Percentiles rank a stretch among this genome's conserved stretches.
Conservation (phyloP, 1,140 invertebrate genomes). For the Drosophila teissieri region DNA sequence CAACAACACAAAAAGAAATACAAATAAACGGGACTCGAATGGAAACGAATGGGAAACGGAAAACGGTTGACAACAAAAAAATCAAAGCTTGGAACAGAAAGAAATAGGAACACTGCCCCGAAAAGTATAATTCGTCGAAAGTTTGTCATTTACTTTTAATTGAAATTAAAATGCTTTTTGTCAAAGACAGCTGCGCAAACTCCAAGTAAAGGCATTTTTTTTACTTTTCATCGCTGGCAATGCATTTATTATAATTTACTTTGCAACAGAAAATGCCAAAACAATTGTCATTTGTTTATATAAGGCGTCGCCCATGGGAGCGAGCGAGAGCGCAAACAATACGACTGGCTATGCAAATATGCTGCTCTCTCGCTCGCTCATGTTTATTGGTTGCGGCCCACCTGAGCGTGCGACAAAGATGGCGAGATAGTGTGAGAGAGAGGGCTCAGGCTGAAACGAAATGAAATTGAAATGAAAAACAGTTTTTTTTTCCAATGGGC, state of each 20-base stretch:
- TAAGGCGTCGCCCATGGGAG: constrained; percentile 67
- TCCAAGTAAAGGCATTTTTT: constrained; percentile 45
- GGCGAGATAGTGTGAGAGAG: constrained; percentile 30
- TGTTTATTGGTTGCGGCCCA: constrained; percentile 84
- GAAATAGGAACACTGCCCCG: constrained; percentile 28
- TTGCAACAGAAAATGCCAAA: constrained; percentile 76
- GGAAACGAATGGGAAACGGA: constrained; percentile 79
- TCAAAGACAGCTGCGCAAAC: constrained; percentile 74
- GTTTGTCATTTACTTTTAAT: constrained; percentile 83
- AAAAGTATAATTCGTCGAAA: constrained; percentile 73
- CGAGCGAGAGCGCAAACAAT: constrained; percentile 58
- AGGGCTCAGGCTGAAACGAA: constrained; percentile 68
- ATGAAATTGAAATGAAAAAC: constrained; percentile 82
- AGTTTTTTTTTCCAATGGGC: constrained; percentile 19
- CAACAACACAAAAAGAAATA: constrained; percentile 64
- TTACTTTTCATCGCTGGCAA: constrained; percentile 35
- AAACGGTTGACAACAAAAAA: constrained; percentile 72
- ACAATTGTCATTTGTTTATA: constrained; percentile 84
- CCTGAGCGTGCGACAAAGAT: constrained; percentile 47
- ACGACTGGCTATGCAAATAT: constrained; percentile 68
- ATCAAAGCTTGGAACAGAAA: constrained; percentile 40
- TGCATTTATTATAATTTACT: constrained; percentile 83
- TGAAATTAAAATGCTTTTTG: constrained; percentile 82
- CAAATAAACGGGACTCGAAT: constrained; percentile 72
- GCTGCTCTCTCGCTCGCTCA: constrained; percentile 76